A percentile compares a stretch with the other conserved stretches of the same genome.
Conservation (phyloP, 1,140 invertebrate genomes). For the Halesus radiatus region DNA sequence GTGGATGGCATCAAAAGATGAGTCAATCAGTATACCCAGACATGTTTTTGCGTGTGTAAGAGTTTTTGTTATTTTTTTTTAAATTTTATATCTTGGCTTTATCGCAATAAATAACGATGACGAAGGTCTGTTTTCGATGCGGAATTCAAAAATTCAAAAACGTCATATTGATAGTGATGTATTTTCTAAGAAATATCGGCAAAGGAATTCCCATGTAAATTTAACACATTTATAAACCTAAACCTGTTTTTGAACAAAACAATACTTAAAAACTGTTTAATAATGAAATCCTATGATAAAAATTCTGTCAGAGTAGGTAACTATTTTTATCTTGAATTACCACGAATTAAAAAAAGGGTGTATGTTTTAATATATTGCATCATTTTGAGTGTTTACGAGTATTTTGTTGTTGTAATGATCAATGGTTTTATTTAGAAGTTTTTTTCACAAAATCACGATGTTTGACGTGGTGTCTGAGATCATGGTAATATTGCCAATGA, state of each 20-base stretch:
- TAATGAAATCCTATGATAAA: too few species aligned
- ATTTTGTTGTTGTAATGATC: too few species aligned
- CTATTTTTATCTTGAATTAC: too few species aligned
- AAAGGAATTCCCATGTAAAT: too few species aligned
- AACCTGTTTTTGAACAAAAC: too few species aligned
- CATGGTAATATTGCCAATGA: neutral
- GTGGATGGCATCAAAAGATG: neutral
- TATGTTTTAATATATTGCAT: neutral
- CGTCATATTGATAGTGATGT: neutral
- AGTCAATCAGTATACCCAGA: slow-evolving; percentile 1
- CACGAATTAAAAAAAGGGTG: too few species aligned
- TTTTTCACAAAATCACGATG: too few species aligned
- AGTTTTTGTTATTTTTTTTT: neutral
- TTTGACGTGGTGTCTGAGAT: neutral
- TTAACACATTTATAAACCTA: too few species aligned
- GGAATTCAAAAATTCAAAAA: neutral
- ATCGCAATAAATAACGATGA: slow-evolving; percentile 17
- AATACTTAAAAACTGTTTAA: too few species aligned
- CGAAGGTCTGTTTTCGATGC: neutral
- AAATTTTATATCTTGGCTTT: neutral
- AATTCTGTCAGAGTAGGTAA: too few species aligned
- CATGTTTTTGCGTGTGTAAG: neutral
- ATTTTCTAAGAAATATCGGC: too few species aligned
- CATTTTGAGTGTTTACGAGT: neutral
- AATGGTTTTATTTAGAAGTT: too few species aligned